Evolutionary conservation across 2,113 vertebrate species (phyloP), one percentile per base, ranked within the genome.

Genomic region (Aptenodytes patagonicus): DNA sequence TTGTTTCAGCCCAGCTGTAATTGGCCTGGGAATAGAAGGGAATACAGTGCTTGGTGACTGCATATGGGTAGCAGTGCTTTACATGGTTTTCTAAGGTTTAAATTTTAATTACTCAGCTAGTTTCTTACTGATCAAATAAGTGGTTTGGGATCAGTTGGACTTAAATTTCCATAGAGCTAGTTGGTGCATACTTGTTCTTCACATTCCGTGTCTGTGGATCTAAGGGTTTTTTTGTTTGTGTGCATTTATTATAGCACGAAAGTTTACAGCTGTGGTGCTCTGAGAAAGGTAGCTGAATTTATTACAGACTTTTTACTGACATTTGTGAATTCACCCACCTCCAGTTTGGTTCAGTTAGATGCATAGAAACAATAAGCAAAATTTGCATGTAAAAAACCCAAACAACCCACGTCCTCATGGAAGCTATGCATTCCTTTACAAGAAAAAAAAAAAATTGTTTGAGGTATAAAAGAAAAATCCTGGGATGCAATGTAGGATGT

Each of bases 211-310:
- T 88, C 51, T 90, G 61, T 6, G 18, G 38, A 55, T 91, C 28
- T 54, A 19, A 84, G 84, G 55, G 29, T 20, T 24, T 66, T 94
- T 96, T 96, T 96, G 76, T 97, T 97, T 93, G 73, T 89, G 58
- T 96, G 72, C 8, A 6, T 94, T 95, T 95, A 80, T 91, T 87
- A 29, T 57, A 92, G 79, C 90, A 95, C 87, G 75, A 86, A 87
- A n/a, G 42, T 34, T 80, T 91, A 80, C 14, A 51, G 77, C 57
- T 92, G 76, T 78, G 46, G 44, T 90, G 36, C 57, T 93, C 88
- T 92, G 85, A 97, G 78, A 71, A 88, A 83, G 36, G 40, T 18
- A 60, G 44, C 31, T 85, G 60, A 82, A 70, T 95, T 95, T 60
- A 62, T 95, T 91, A 25, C n/a, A 38, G 60, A 61, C 10, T 38